These are phyloP conservation scores for Naja naja DNA, from an alignment of 2,113 vertebrate species.

Conservation along the genomic window DNA sequence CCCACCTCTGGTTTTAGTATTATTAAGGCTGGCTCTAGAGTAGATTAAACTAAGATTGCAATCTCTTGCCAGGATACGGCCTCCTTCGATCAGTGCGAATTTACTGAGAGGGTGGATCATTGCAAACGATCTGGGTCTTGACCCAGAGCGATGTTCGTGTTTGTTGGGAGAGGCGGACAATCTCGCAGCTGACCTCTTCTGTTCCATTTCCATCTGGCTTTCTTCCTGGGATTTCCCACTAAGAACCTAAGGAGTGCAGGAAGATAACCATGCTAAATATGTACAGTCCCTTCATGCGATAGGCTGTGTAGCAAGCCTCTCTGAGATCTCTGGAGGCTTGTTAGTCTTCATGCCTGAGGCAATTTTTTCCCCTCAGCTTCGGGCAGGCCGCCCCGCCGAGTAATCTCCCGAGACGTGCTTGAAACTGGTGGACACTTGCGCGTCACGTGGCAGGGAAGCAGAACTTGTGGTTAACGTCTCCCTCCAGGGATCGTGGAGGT, in stretches of 20 bases:
- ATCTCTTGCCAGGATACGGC: background rate
- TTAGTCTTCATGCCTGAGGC: slow-evolving; percentile 50
- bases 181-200: background rate
- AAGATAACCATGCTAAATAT: background rate
- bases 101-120: background rate
- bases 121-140: background rate
- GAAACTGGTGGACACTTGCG: slow-evolving; percentile 50
- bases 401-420: slow-evolving; percentile 51
- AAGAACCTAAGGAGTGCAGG: background rate
- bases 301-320: slow-evolving; percentile 1
- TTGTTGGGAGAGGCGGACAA: background rate
- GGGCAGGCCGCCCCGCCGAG: slow-evolving; percentile 59
- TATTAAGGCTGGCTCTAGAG: background rate
- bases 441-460: slow-evolving; percentile 49
- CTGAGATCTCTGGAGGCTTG: slow-evolving; percentile 41
- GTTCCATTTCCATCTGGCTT: background rate
- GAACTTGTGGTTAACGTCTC: slow-evolving; percentile 66
- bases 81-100: background rate
- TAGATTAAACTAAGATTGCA: background rate
- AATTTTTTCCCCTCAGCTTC: background rate
- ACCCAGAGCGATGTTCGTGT: background rate
- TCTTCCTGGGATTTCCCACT: background rate
- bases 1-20: background rate
- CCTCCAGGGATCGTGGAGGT: slow-evolving; percentile 68
- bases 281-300: fast-evolving